Conservation (phyloP, 37 sponge, comb jelly and placozoan species). For the Aplysina aerophoba region DNA sequence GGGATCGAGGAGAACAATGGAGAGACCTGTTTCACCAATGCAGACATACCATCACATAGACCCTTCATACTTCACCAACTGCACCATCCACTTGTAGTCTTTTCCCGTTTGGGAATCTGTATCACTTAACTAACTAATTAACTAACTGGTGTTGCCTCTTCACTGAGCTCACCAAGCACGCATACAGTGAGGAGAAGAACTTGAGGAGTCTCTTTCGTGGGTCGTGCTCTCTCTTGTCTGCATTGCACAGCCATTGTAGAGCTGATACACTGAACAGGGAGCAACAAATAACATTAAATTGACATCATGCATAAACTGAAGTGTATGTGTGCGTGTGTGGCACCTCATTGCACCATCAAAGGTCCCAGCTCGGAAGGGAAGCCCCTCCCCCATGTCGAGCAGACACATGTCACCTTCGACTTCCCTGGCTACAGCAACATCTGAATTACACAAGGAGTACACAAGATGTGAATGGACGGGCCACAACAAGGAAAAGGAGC, state of each 20-base stretch:
- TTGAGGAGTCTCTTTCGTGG: constrained; percentile 81
- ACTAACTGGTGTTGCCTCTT: too few relatives aligned
- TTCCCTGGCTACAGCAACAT: constrained; percentile 90
- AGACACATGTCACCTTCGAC: constrained; percentile 94
- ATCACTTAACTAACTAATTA: constrained; percentile 1
- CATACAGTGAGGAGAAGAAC: constrained; percentile 93
- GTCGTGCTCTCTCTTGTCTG: constrained; percentile 89
- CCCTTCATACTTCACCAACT: too few relatives aligned
- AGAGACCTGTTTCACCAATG: neutral
- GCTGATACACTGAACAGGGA: constrained; percentile 81
- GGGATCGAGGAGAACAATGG: neutral
- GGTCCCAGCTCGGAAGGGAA: constrained; percentile 90
- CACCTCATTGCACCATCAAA: constrained; percentile 98
- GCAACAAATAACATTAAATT: neutral
- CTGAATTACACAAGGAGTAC: constrained; percentile 33
- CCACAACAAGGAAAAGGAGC: neutral
- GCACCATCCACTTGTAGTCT: neutral
- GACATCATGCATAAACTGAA: neutral
- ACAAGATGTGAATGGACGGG: neutral
- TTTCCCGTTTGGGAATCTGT: constrained; percentile 3
- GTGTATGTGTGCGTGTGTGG: neutral
- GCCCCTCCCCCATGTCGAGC: constrained; percentile 96
- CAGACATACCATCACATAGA: neutral
- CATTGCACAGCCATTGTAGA: constrained; percentile 99
- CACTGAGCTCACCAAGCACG: constrained; percentile 73